Base-by-base conservation (phyloP, 53 echinoderm and acorn worm species). In the Patiria pectinifera region DNA sequence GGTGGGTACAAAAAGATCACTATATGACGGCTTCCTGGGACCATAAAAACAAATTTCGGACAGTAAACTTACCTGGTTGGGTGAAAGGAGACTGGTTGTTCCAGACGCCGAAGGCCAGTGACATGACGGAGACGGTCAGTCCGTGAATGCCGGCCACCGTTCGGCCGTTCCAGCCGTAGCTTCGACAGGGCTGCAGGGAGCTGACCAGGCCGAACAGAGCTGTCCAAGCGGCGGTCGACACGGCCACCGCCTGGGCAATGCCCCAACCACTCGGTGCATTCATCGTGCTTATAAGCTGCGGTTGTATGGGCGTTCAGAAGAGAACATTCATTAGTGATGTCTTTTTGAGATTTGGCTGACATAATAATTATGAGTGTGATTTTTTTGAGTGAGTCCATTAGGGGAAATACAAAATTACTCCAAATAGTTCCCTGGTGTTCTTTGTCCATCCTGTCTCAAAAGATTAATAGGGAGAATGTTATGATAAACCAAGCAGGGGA, bases 61-160 rank as follows among this genome's bases (percentile, higher is more conserved):
- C n/a, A 2, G 11, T 11, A 8, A 24, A 76, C 91, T 87, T 44
- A 97, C 97, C 97, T 86, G 97, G 94, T 83, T 97, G 85, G 0
- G 97, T 94, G 61, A 97, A 94, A 10, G 93, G 91, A 86, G 96
- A 97, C 13, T 96, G 96, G 60, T 94, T 96, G 95, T 87, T 94
- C 77, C 84, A 93, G 62, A 97, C 62, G 45, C 95, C 97, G 91
- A 95, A 94, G 43, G 90, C 71, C 49, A 87, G 93, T 60, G 95
- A 91, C 74, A 96, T 25, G 22, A 78, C 25, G 12, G 96, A 91
- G 48, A 96, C 89, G 24, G 94, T 46, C 48, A 92, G 77, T 6
- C 94, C 97, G 87, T 97, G 97, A 49, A 94, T 82, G 25, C 25
- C 61, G 23, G 94, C 94, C 22, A 96, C 95, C 47, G 86, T 82